Percentiles rank a stretch among this genome's conserved stretches.
phyloP scores from a whole-genome alignment of 2,113 vertebrate species.

The Raphicerus campestris region DNA sequence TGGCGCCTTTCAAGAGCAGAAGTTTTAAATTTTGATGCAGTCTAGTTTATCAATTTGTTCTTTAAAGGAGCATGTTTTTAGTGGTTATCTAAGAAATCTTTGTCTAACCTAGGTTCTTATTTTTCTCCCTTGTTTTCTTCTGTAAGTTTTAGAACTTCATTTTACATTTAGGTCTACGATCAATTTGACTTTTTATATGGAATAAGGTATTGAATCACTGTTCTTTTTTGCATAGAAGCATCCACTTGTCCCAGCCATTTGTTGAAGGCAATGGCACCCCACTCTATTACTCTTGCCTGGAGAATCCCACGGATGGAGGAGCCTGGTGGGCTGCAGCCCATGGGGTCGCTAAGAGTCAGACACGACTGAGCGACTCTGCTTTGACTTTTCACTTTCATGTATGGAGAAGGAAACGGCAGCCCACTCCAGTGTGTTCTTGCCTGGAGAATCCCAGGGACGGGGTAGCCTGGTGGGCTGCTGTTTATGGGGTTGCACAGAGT shows the following conservation, averaged over 20 bases:
- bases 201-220: neutral
- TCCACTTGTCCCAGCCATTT: neutral
- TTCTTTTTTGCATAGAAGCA: neutral
- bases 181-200: neutral
- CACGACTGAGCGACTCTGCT: no score
- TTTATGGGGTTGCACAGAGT: no score
- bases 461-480: no score
- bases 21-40: neutral
- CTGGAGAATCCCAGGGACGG: no score
- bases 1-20: neutral
- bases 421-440: no score
- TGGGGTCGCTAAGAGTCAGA: no score
- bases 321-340: no score
- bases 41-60: neutral
- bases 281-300: no score
- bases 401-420: no score
- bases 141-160: neutral
- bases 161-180: neutral
- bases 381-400: no score
- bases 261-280: neutral
- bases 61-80: neutral
- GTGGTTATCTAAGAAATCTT: neutral
- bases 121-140: neutral
- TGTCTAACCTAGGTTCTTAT: neutral
- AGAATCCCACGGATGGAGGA: no score